These are phyloP conservation scores for Rhinolophus ferrumequinum DNA, from an alignment of 2,113 vertebrate species.

Conservation along the genomic window DNA sequence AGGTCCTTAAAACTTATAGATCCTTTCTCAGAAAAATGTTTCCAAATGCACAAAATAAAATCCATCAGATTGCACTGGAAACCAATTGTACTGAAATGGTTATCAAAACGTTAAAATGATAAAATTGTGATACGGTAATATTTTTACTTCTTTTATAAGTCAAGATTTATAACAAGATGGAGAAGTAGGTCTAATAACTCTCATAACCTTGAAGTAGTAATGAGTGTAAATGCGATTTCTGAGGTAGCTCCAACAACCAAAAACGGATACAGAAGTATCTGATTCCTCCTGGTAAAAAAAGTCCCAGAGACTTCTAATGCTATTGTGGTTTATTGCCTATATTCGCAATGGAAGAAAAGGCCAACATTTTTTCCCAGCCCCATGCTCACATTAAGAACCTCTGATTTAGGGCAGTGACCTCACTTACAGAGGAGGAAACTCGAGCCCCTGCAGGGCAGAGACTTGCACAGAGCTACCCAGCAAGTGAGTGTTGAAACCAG, in stretches of 20 bases:
- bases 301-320: constrained; percentile 41
- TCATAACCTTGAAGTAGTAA: constrained; percentile 53
- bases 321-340: constrained; percentile 48
- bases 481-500: too few species aligned
- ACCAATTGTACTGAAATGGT: constrained; percentile 30
- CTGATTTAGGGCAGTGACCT: not conserved
- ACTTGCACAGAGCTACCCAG: not conserved
- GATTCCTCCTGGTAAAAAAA: constrained; percentile 54
- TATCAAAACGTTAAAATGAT: constrained; percentile 62
- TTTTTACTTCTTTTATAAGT: constrained; percentile 64
- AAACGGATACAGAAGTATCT: constrained; percentile 61
- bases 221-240: constrained; percentile 58
- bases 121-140: constrained; percentile 17
- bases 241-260: constrained; percentile 37
- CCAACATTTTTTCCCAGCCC: not conserved
- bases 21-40: not conserved
- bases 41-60: constrained; percentile 55
- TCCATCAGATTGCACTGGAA: constrained; percentile 3
- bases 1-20: not conserved
- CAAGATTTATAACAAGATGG: constrained; percentile 55
- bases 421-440: not conserved
- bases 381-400: not conserved
- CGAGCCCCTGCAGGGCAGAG: not conserved
- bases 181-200: constrained; percentile 50
- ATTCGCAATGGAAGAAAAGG: constrained; percentile 40